phyloP scores from a whole-genome alignment of 2,797 vertebrate species.

The Erpetoichthys calabaricus region DNA sequence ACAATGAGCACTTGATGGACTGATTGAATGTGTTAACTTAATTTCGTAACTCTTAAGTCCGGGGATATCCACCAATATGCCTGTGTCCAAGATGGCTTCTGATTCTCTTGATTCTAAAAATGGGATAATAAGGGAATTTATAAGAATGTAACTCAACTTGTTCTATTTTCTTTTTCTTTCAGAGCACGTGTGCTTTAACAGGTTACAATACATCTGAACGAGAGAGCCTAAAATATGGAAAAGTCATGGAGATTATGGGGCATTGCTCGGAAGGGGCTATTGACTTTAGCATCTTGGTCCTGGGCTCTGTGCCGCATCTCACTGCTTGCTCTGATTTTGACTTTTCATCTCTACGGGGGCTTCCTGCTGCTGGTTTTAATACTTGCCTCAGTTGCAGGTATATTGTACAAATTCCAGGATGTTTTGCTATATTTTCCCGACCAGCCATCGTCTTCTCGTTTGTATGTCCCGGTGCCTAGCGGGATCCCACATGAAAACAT shows the following conservation, averaged over 20 bases:
- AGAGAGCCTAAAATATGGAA: constrained; percentile 60
- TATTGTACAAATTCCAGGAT: constrained; percentile 95
- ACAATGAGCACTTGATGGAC: too few species aligned
- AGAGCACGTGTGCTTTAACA: constrained; percentile 51
- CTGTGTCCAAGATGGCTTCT: too few species aligned
- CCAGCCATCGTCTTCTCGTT: constrained; percentile 89
- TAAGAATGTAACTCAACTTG: neutral
- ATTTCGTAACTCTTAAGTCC: too few species aligned
- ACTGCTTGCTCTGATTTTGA: constrained; percentile 88
- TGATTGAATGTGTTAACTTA: too few species aligned
- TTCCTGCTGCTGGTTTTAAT: constrained; percentile 79
- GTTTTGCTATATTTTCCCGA: constrained; percentile 94
- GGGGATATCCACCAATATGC: too few species aligned
- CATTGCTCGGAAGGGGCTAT: constrained; percentile 67
- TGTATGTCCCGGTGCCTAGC: constrained; percentile 91
- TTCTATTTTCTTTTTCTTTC: constrained; percentile 18
- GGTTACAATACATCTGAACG: constrained; percentile 16
- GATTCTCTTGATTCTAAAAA: too few species aligned
- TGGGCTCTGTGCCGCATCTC: constrained; percentile 91
- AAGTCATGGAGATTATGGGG: constrained; percentile 91
- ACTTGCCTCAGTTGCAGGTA: constrained; percentile 78
- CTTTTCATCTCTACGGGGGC: constrained; percentile 90
- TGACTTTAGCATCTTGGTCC: constrained; percentile 78
- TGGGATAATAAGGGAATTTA: too few species aligned
- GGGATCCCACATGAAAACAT: constrained; percentile 92